Evolutionary conservation across 2,888 invertebrate genomes (phyloP).

Genomic region (Ichneumoninae sp.): DNA sequence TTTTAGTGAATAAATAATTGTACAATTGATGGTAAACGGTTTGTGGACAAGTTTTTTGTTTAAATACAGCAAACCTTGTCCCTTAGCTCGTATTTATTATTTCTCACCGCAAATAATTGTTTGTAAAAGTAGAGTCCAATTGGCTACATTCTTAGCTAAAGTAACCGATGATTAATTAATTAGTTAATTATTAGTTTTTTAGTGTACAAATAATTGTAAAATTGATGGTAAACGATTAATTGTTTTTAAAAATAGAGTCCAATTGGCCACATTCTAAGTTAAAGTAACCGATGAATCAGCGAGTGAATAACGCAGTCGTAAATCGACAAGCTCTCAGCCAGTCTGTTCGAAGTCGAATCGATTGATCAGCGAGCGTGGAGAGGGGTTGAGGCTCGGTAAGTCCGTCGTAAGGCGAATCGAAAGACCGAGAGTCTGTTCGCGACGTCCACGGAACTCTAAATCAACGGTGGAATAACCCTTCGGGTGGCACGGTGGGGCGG

Average conservation of each 20-base stretch:
- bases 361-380: slow-evolving; percentile 40
- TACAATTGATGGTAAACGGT: too few relatives aligned
- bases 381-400: neutral
- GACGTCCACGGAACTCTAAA: slow-evolving; percentile 58
- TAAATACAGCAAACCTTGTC: too few relatives aligned
- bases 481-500: slow-evolving; percentile 17
- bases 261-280: neutral
- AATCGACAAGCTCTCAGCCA: slow-evolving; percentile 17
- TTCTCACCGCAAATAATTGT: neutral
- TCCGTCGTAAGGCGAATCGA: slow-evolving; percentile 7
- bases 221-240: too few relatives aligned
- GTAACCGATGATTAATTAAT: too few relatives aligned
- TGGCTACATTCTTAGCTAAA: neutral
- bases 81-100: neutral
- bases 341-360: slow-evolving; percentile 38
- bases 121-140: neutral
- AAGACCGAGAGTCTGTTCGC: slow-evolving; percentile 42
- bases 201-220: too few relatives aligned
- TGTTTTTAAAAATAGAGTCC: neutral
- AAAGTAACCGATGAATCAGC: slow-evolving; percentile 6
- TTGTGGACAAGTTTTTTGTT: too few relatives aligned
- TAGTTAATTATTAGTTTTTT: too few relatives aligned
- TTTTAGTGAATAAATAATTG: too few relatives aligned
- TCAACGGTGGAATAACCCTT: slow-evolving; percentile 55
- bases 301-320: slow-evolving; percentile 27